Percentiles rank a stretch among this genome's conserved stretches.
These are phyloP conservation scores for Arion vulgaris DNA, from an alignment of 1,140 invertebrate genomes.

Conservation along the genomic window DNA sequence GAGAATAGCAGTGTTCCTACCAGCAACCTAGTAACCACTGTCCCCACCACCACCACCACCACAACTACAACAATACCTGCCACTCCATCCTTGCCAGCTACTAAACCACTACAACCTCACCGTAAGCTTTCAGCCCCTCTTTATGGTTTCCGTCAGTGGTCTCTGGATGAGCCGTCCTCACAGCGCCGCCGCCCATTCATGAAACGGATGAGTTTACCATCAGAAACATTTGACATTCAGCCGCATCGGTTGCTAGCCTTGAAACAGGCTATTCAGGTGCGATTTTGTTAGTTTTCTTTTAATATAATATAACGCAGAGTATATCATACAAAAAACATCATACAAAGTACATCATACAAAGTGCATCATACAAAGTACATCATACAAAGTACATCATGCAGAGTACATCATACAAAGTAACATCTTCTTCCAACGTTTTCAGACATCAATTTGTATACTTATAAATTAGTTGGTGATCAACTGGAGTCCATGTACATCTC, in stretches of 20 bases:
- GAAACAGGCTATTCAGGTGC: conserved; percentile 64
- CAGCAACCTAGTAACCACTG: conserved; percentile 45
- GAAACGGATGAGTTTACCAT: conserved; percentile 81
- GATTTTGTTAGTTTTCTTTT: background rate
- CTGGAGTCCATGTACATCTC: too few species aligned
- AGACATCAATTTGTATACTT: too few species aligned
- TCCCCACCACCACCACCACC: background rate
- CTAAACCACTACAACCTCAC: conserved; percentile 39
- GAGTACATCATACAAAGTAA: too few species aligned
- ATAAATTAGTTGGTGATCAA: too few species aligned
- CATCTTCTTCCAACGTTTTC: too few species aligned
- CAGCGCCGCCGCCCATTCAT: conserved; percentile 69
- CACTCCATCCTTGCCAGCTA: background rate
- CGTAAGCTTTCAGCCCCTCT: conserved; percentile 52
- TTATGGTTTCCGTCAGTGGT: conserved; percentile 53
- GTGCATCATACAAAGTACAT: too few species aligned
- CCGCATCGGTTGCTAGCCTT: conserved; percentile 67
- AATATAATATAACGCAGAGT: too few species aligned
- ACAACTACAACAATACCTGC: background rate
- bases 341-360: too few species aligned
- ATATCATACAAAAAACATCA: too few species aligned
- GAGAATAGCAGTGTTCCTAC: too few species aligned
- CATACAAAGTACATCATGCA: too few species aligned
- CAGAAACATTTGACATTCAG: conserved; percentile 67
- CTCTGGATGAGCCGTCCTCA: conserved; percentile 55